Evolutionary conservation across 2,888 invertebrate genomes (phyloP), one percentile per base, ranked within the genome.

Genomic region (Pammene aurita): DNA sequence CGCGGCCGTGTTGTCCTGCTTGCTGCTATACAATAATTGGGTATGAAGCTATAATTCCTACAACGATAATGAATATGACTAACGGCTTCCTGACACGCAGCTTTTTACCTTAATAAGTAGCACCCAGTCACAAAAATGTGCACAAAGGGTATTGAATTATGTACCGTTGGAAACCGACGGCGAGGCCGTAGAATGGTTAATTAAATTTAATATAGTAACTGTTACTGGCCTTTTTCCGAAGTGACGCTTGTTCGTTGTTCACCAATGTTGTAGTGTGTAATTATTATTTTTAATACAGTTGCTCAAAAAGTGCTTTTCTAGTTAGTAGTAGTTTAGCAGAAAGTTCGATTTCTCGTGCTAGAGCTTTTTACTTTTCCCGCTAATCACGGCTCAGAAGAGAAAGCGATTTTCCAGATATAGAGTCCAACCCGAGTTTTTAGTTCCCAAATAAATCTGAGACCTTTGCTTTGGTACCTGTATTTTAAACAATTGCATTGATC

Each of bases 51-150:
- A 88, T 89, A 90, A 88, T 88, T 89, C 88, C 87, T 86, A 85
- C 84, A 80, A 85, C 84, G 84, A 86, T 88, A 91, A 87, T 88
- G 86, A 88, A 88, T 86, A 84, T 89, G 88, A 90, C 81, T 87
- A 89, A 91, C 86, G 85, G 84, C 81, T 76, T 74, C 74, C 75
- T 81, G 84, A 77, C 91, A 91, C 91, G 91, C 85, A 89, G 83
- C 85, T 85, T 88, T 87, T 86, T 82, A 87, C 84, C 78, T 80
- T 86, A 88, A 87, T 88, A 86, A 86, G 83, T 81, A 81, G 78
- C 76, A 77, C 79, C 77, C 76, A 78, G 80, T 81, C 79, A 82
- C 80, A 84, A 80, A 84, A 83, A 79, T 82, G 79, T 77, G 80
- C 82, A 84, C 81, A 85, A 84, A 84, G 81, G 80, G 79, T 82